phyloP scores from a whole-genome alignment of 2,797 vertebrate genomes.

The Zenarchopterus dispar region DNA sequence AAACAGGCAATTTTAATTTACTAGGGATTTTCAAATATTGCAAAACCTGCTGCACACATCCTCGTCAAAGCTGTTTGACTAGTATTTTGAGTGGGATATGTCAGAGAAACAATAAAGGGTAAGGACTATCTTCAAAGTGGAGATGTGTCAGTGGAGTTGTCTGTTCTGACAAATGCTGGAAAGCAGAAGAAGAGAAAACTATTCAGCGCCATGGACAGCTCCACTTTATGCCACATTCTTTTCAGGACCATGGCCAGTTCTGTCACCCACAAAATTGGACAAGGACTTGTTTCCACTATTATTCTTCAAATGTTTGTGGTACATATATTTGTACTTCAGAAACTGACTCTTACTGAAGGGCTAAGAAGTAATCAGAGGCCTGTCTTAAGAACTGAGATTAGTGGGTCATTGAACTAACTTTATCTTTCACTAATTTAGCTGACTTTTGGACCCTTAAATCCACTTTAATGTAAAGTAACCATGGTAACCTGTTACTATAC shows the following conservation, averaged over 20 bases:
- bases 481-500: constrained; percentile 24
- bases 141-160: constrained; percentile 50
- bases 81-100: constrained; percentile 57
- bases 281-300: neutral
- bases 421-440: constrained; percentile 6
- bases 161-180: constrained; percentile 61
- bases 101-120: constrained; percentile 60
- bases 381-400: constrained; percentile 2
- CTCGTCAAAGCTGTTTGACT: constrained; percentile 63
- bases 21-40: constrained; percentile 46
- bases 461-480: constrained; percentile 26
- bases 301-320: neutral
- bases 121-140: constrained; percentile 50
- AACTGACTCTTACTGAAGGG: neutral
- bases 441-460: neutral
- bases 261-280: neutral
- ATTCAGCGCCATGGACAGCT: constrained; percentile 49
- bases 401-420: constrained; percentile 7
- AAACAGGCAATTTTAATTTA: constrained; percentile 50
- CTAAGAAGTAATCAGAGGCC: neutral
- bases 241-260: constrained; percentile 52
- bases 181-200: constrained; percentile 35
- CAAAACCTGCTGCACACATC: constrained; percentile 41
- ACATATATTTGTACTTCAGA: neutral
- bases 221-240: constrained; percentile 8